Evolutionary conservation across 2,113 vertebrate genomes (phyloP), one percentile per base, ranked within the genome.

Genomic region (Brachirus orientalis): DNA sequence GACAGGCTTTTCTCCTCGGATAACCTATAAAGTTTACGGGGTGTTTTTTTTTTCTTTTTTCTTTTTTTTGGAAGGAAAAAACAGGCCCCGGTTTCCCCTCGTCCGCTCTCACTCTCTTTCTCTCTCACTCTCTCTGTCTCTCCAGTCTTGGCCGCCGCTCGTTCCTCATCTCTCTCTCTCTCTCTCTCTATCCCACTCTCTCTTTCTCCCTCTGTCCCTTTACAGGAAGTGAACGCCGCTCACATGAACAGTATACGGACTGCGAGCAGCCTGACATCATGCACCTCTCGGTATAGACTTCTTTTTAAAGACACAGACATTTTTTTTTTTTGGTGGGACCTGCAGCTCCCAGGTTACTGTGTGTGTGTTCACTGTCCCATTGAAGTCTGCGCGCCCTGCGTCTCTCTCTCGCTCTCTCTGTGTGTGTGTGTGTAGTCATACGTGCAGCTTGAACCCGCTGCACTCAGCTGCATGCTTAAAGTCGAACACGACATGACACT

Each of bases 221-320:
- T 90, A 86, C 91, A 93, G 92, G 92, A 94, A 94, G 93, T 93
- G 91, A 91, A 87, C 88, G 84, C 78, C 44, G 88, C 91, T 93
- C 90, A 91, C 90, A 86, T 81, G 91, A 81, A 90, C 89, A 70
- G 79, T 81, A 63, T 72, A 86, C 90, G 72, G 89, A 86, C 81
- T 81, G 85, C 77, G 52, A 63, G 86, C 83, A 63, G 79, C 76
- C 88, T 91, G 92, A 93, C 92, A 92, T 93, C 92, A 92, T 85
- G 87, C 88, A 83, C 77, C 80, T 76, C 66, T 88, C 83, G 67
- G 76, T 72, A 71, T 81, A 83, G 70, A 90, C 59, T 90, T 82
- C 41, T 80, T 89, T 92, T 93, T 93, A 93, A 94, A 93, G 90
- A 91, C 84, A 83, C 92, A 92, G 92, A 85, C 92, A 79, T 80